phyloP scores from a whole-genome alignment of 2,888 invertebrate genomes.

The Nephrotoma guestfalica region DNA sequence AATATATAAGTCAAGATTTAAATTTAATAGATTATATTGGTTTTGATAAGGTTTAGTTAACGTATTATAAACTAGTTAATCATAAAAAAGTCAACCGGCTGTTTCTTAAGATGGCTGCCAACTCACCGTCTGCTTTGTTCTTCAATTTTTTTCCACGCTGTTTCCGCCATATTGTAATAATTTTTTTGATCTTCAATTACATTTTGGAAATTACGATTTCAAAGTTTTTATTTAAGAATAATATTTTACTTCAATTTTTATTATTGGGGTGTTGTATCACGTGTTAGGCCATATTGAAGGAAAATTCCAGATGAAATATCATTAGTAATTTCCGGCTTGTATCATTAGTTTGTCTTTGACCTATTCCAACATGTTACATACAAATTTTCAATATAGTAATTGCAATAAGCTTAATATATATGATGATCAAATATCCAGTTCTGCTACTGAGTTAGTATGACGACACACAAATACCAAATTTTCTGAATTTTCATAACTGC shows the following conservation, averaged over 20 bases:
- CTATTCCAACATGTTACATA: background rate
- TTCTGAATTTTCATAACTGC: constrained; percentile 8
- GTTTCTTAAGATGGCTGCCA: constrained; percentile 3
- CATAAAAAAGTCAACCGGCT: background rate
- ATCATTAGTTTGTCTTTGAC: background rate
- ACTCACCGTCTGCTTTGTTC: background rate
- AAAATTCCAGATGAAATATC: background rate
- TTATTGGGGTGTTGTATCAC: background rate
- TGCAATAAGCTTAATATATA: background rate
- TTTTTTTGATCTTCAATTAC: background rate
- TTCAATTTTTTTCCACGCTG: background rate
- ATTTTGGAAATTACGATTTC: background rate
- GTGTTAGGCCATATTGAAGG: background rate
- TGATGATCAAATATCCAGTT: constrained; percentile 20
- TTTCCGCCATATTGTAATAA: background rate
- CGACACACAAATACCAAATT: constrained; percentile 28
- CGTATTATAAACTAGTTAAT: background rate
- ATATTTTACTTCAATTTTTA: background rate
- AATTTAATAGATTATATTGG: background rate
- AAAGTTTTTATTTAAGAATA: background rate
- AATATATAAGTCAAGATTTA: background rate
- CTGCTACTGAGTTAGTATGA: constrained; percentile 32
- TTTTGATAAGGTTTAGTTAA: no score
- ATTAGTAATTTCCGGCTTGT: background rate
- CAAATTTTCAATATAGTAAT: background rate